Base-by-base conservation (phyloP, 2,797 vertebrate genomes). In the Clarias fuscus region DNA sequence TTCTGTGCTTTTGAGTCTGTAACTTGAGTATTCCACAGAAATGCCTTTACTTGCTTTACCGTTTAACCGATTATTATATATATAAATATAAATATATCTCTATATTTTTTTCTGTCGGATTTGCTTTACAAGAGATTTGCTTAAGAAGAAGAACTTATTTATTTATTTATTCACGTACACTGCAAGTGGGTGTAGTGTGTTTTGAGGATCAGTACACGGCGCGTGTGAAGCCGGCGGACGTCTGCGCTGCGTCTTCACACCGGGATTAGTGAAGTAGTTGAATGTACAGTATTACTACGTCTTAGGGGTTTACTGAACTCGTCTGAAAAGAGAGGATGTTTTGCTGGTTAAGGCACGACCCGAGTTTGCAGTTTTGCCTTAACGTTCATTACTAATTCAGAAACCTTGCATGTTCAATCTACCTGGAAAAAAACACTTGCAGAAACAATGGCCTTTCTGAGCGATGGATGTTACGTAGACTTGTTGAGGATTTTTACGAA, bases 141-240 rank as follows among this genome's bases (percentile, higher is more conserved):
- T 88, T 64, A 88, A 85, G 81, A 71, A 86, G 61, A 86, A 79
- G 70, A 79, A 86, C 79, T 85, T 82, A 89, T 85, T 91, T 90
- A 90, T 90, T 91, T 92, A 91, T 92, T 90, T 90, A 92, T 92
- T 90, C 77, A 88, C 88, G 83, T 89, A 84, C 87, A 84, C 89
- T 88, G 88, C 88, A 87, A 87, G 84, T 86, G 83, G 70, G 86
- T 81, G 88, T 79, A 40, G 86, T 81, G 81, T 87, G 59, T 33
- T 86, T 83, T 15, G 65, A 62, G 70, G 73, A 84, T 85, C 73
- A 85, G 89, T 71, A 65, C 61, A 48, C 14, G 78, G 79, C 1
- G n/a, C 43, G 82, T 58, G 68, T 53, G 53, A 71, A 84, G n/a
- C 71, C 58, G 11, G 64, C 27, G 59, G 83, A 24, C 67, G 75